phyloP scores from a whole-genome alignment of 2,888 invertebrate genomes.

The Dynastes grantii region DNA sequence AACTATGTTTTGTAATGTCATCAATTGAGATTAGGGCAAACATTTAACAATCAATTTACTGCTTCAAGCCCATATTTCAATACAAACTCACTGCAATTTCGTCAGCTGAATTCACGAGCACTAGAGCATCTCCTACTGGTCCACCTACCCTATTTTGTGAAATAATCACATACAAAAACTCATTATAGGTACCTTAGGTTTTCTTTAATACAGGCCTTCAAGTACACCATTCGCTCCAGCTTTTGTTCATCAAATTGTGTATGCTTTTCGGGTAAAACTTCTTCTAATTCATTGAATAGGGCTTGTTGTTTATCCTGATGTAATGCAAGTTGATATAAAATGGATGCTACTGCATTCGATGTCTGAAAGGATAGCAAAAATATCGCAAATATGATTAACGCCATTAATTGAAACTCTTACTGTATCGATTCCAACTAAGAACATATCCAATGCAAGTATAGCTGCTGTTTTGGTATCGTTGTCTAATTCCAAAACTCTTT shows the following conservation, averaged over 20 bases:
- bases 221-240: slow-evolving; percentile 77
- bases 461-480: slow-evolving; percentile 77
- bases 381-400: background rate
- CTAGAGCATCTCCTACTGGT: too few relatives aligned
- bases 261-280: slow-evolving; percentile 70
- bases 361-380: slow-evolving; percentile 72
- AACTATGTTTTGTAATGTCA: too few relatives aligned
- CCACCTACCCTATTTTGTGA: too few relatives aligned
- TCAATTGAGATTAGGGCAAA: too few relatives aligned
- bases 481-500: slow-evolving; percentile 76
- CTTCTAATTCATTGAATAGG: slow-evolving; percentile 75
- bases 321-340: slow-evolving; percentile 80
- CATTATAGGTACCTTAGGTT: slow-evolving; percentile 75
- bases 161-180: slow-evolving; percentile 14
- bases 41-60: too few relatives aligned
- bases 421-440: slow-evolving; percentile 86
- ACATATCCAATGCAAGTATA: slow-evolving; percentile 83
- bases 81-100: too few relatives aligned
- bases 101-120: too few relatives aligned
- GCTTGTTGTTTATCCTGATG: slow-evolving; percentile 79
- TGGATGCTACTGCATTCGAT: slow-evolving; percentile 83
- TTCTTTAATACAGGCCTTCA: slow-evolving; percentile 84
- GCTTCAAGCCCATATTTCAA: too few relatives aligned
- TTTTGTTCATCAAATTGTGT: slow-evolving; percentile 73
- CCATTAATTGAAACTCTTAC: slow-evolving; percentile 68